phyloP scores from a whole-genome alignment of 2,888 invertebrate genomes.

The Thera britannica region DNA sequence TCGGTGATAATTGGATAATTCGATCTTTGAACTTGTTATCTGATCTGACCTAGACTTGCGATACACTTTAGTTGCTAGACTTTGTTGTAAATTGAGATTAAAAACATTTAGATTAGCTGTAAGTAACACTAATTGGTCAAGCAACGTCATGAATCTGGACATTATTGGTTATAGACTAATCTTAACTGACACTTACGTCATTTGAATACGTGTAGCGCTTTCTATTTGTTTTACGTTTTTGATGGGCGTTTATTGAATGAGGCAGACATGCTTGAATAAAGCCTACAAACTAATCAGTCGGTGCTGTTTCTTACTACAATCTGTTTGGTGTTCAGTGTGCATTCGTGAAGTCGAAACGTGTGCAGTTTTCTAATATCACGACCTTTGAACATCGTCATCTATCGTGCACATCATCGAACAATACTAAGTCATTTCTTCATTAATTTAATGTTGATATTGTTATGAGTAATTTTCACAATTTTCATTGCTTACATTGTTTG shows the following conservation, averaged over 20 bases:
- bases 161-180: not conserved
- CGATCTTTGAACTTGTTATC: not conserved
- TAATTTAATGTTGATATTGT: slow-evolving; percentile 60
- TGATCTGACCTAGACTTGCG: not conserved
- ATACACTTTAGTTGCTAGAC: not conserved
- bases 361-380: slow-evolving; percentile 50
- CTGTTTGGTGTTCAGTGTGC: slow-evolving; percentile 83
- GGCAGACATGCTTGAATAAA: slow-evolving; percentile 65
- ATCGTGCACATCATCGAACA: slow-evolving; percentile 26
- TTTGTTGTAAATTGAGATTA: not conserved
- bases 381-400: slow-evolving; percentile 15
- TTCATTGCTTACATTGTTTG: slow-evolving; percentile 50
- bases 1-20: not conserved
- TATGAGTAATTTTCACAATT: slow-evolving; percentile 42
- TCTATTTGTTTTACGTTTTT: slow-evolving; percentile 3
- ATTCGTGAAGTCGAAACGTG: slow-evolving; percentile 59
- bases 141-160: not conserved
- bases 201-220: not conserved
- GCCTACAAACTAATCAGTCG: slow-evolving; percentile 67
- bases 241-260: slow-evolving; percentile 21
- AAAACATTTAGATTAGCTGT: too few species aligned
- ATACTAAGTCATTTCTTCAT: slow-evolving; percentile 52
- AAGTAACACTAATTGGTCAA: too few species aligned
- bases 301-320: slow-evolving; percentile 57
- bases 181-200: not conserved